These are phyloP conservation scores for Alviniconcha strummeri DNA, from an alignment of 2,888 invertebrate genomes.

Conservation along the genomic window DNA sequence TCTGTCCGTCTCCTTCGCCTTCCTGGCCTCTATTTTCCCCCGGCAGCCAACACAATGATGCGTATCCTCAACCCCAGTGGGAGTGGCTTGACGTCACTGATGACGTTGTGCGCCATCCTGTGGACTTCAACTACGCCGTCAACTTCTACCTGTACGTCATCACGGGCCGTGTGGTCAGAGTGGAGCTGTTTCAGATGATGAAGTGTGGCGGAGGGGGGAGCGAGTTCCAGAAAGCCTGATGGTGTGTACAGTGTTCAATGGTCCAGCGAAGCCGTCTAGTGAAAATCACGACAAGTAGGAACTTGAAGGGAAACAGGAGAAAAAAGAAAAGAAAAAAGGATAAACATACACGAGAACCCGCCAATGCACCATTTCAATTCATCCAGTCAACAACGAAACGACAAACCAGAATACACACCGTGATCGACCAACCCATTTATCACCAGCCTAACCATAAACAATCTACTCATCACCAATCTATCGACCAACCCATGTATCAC, in stretches of 20 bases:
- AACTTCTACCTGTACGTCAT: conserved; percentile 31
- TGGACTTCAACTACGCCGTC: conserved; percentile 34
- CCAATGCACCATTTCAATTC: too few relatives aligned
- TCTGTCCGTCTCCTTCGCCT: conserved; percentile 29
- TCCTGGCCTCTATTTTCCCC: conserved; percentile 33
- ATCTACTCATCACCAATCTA: too few relatives aligned
- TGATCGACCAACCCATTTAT: too few relatives aligned
- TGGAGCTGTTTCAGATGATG: conserved; percentile 17
- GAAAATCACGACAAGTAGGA: neutral
- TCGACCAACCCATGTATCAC: too few relatives aligned
- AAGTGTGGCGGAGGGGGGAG: neutral
- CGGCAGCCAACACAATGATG: conserved; percentile 33
- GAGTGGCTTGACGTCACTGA: conserved; percentile 25
- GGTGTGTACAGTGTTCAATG: too few relatives aligned
- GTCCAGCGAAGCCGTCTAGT: too few relatives aligned
- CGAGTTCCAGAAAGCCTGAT: neutral
- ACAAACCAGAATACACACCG: too few relatives aligned
- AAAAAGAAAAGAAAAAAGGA: neutral
- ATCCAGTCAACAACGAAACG: too few relatives aligned
- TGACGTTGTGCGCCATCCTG: conserved; percentile 28
- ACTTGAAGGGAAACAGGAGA: neutral
- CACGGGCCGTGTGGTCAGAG: conserved; percentile 25
- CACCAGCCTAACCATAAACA: too few relatives aligned
- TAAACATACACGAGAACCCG: neutral
- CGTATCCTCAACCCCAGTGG: conserved; percentile 27